These are phyloP conservation scores for Leucania comma DNA, from an alignment of 2,888 invertebrate genomes.

Conservation along the genomic window DNA sequence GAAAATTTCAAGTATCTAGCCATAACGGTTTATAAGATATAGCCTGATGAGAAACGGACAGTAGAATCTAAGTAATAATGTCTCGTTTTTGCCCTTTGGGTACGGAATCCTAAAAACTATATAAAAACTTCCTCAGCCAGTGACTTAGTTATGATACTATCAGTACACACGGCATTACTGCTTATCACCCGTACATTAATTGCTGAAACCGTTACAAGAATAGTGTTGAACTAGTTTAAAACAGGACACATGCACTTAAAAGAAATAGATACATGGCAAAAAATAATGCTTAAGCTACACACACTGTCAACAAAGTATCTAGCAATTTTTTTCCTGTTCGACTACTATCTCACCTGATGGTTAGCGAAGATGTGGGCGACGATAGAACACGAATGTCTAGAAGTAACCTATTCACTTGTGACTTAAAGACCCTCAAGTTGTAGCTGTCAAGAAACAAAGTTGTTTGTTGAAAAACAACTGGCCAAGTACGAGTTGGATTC, in stretches of 20 bases:
- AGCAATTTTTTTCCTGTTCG: not conserved
- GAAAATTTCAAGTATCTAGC: too few relatives aligned
- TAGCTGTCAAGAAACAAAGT: too few relatives aligned
- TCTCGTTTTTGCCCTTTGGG: too few relatives aligned
- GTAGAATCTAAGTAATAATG: too few relatives aligned
- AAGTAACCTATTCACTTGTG: not conserved
- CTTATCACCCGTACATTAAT: conserved; percentile 26
- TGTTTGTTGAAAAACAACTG: not conserved
- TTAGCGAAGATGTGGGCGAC: too few relatives aligned
- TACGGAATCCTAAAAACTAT: too few relatives aligned
- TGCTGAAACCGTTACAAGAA: conserved; percentile 23
- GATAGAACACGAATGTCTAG: not conserved
- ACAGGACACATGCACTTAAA: conserved; percentile 13
- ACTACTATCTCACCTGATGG: not conserved
- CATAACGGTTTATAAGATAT: too few relatives aligned
- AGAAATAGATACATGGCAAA: conserved; percentile 4
- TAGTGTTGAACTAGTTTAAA: conserved; percentile 12
- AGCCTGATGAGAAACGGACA: too few relatives aligned
- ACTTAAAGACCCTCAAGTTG: too few relatives aligned
- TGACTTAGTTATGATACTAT: conserved; percentile 21
- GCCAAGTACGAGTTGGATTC: too few relatives aligned
- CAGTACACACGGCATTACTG: conserved; percentile 7
- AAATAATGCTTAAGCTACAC: conserved; percentile 13
- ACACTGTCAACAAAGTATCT: not conserved
- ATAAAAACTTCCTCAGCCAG: not conserved